Base-by-base conservation (phyloP, 2,113 vertebrate genomes). In the Taxidea taxus region DNA sequence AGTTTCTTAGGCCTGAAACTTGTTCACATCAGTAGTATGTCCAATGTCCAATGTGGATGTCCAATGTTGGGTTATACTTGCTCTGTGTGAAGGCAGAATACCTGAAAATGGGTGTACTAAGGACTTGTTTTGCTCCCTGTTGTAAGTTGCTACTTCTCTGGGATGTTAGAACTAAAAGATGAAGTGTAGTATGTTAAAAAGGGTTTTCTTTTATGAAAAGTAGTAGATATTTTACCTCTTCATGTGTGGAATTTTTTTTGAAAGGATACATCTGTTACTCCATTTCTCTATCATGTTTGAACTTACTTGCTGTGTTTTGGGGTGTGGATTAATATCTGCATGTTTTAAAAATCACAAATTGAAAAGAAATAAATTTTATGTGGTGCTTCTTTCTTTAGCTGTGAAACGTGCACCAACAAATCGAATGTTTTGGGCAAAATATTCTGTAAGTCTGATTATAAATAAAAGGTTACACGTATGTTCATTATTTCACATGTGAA, bases 271-370 rank as follows among this genome's bases (percentile, higher is more conserved):
- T 92, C 49, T 95, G 0, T 88, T 2, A 62, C 0, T 90, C 0
- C 21, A 64, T 56, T 91, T 90, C 14, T 60, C 3, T 93, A 0
- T 94, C 25, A 91, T 74, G 90, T 96, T 94, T 74, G 60, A 95
- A 83, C 20, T 97, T 42, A 83, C 20, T 97, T 42, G 37, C 21
- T 82, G 16, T 87, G 6, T 94, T 95, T 97, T 95, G 29, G 25
- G 62, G 62, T 29, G 14, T 92, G 78, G 80, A 72, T 90, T 16
- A 60, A 34, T 95, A 77, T 91, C 51, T 85, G 56, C 15, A 87
- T 87, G 27, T 95, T 94, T 97, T 62, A 96, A 88, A 97, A 66
- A 78, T 81, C 20, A 68, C 31, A 92, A 56, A 68, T 44, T 83
- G 39, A 83, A 90, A 86, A 80, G 14, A 81, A 92, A 85, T 25